Percentiles rank a stretch among this genome's conserved stretches.
phyloP scores from a whole-genome alignment of 2,888 invertebrate species.

The Ommatoiulus sabulosus region DNA sequence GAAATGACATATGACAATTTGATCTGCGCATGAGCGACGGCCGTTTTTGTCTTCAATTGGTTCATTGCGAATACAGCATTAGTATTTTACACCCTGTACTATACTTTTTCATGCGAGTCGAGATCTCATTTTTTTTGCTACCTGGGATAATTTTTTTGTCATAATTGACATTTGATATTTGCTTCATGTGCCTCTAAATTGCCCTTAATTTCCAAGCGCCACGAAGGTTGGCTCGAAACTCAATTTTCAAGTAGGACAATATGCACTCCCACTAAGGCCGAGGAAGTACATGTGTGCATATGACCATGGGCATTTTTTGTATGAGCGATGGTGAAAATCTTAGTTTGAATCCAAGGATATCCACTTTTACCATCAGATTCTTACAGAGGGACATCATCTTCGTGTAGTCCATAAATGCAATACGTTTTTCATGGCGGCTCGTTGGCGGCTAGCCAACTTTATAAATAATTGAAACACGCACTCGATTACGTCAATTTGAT shows the following conservation, averaged over 20 bases:
- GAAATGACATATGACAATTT: too few relatives aligned
- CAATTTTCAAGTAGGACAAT: not conserved
- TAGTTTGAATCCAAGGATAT: constrained; percentile 29
- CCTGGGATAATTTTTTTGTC: not conserved
- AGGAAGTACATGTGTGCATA: not conserved
- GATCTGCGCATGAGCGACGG: too few relatives aligned
- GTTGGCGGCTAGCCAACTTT: not conserved
- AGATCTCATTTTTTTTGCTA: too few relatives aligned
- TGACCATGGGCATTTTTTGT: constrained; percentile 1
- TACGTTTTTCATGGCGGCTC: not conserved
- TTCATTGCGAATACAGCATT: too few relatives aligned
- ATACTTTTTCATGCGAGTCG: not conserved
- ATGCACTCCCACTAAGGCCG: not conserved
- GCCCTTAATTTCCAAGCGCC: not conserved
- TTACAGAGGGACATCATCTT: not conserved
- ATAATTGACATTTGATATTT: not conserved
- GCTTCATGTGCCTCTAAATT: not conserved
- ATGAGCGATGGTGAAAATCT: not conserved
- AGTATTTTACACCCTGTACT: not conserved
- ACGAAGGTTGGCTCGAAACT: not conserved
- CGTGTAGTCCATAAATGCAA: not conserved
- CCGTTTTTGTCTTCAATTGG: too few relatives aligned
- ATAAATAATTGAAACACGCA: constrained; percentile 36
- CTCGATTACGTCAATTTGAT: constrained; percentile 36
- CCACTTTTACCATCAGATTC: constrained; percentile 9